A percentile compares a stretch with the other conserved stretches of the same genome.
Conservation (phyloP, 2,113 vertebrate species). For the Scomber colias region DNA sequence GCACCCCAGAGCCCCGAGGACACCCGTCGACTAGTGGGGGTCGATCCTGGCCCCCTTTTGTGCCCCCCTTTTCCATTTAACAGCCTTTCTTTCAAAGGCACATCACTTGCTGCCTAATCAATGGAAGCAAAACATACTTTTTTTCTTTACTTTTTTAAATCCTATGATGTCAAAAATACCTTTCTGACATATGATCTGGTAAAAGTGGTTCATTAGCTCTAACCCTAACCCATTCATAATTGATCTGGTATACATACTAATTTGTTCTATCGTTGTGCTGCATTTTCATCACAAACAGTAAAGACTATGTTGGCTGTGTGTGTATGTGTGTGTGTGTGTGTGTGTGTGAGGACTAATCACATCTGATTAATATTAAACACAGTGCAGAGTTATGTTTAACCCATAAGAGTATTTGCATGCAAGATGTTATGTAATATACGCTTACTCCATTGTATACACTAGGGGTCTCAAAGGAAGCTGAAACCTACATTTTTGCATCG, state of each 20-base stretch:
- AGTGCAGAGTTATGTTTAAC: constrained; percentile 30
- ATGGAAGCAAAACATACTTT: not conserved
- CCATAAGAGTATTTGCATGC: constrained; percentile 24
- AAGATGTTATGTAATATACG: constrained; percentile 43
- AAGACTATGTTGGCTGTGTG: not conserved
- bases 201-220: too few species aligned
- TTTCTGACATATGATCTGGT: not conserved
- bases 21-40: constrained; percentile 14
- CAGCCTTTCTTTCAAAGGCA: not conserved
- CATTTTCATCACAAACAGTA: too few species aligned
- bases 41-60: not conserved
- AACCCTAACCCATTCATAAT: not conserved
- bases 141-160: not conserved
- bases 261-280: not conserved
- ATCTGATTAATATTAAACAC: not conserved
- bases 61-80: not conserved
- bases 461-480: constrained; percentile 1
- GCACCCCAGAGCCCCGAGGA: constrained; percentile 5
- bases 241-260: not conserved
- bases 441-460: constrained; percentile 19
- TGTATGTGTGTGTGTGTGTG: not conserved
- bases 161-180: not conserved
- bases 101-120: not conserved
- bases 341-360: not conserved
- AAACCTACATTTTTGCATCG: not conserved